These are phyloP conservation scores for Acanthis flammea DNA, from an alignment of 2,797 vertebrate genomes.

Conservation along the genomic window DNA sequence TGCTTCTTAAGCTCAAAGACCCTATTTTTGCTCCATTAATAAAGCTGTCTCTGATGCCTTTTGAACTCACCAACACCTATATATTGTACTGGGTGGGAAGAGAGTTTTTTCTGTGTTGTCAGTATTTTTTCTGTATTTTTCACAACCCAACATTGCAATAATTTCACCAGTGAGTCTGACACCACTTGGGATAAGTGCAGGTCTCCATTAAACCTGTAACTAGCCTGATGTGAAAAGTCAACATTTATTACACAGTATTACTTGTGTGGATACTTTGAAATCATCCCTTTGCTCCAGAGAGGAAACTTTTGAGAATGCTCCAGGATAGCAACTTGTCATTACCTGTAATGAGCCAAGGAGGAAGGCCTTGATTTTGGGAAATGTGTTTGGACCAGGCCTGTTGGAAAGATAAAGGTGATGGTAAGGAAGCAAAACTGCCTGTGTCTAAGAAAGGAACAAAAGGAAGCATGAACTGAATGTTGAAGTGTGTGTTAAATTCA, in stretches of 20 bases:
- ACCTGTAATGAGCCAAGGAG: neutral
- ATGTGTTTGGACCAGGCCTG: neutral
- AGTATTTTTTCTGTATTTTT: slow-evolving; percentile 26
- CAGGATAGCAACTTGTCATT: neutral
- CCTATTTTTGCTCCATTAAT: neutral
- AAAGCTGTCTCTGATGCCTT: neutral
- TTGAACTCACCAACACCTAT: neutral
- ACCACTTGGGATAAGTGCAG: slow-evolving; percentile 33
- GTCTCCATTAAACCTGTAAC: slow-evolving; percentile 49
- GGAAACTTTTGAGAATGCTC: slow-evolving; percentile 1
- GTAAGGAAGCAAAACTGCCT: neutral
- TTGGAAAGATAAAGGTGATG: neutral
- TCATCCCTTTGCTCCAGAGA: neutral
- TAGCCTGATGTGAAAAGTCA: slow-evolving; percentile 39
- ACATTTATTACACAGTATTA: slow-evolving; percentile 29
- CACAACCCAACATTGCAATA: slow-evolving; percentile 28
- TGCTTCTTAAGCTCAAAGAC: neutral
- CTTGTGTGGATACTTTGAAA: slow-evolving; percentile 12
- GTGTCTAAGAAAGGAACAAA: neutral
- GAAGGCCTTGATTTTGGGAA: slow-evolving; percentile 18
- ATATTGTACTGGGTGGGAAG: neutral
- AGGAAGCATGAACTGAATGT: neutral
- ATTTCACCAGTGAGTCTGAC: neutral
- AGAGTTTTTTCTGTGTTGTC: slow-evolving; percentile 4
- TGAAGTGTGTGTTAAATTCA: neutral